Base-by-base conservation (phyloP, 2,888 invertebrate genomes). In the Dryobota labecula region DNA sequence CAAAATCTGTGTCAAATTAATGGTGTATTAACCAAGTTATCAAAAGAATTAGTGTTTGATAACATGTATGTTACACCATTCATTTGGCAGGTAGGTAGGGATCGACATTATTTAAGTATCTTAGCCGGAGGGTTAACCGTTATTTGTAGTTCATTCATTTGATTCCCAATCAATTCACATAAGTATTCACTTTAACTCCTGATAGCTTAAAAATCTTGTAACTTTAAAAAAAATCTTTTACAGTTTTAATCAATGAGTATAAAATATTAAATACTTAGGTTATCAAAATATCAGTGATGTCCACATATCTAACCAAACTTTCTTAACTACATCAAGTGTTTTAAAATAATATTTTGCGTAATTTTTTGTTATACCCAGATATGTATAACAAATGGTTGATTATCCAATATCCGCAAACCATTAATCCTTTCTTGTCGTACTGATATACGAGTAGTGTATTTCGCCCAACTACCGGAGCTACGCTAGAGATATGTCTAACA, bases 401-500 rank as follows among this genome's bases (percentile, higher is more conserved):
- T 53, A 58, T 27, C 24, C 33, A 49, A 49, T 61, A 65, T 54
- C 27, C 38, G 70, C 13, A 58, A 65, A 58, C 33, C 24, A 73
- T 84, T 65, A 62, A 80, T 80, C 56, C 70, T 45, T 66, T n/a
- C 51, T 24, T 47, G 51, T 74, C 33, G 13, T 70, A 57, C 69
- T 70, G 73, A 81, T 83, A 77, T 70, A 83, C 65, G 71, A 77
- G 72, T 58, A 51, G 61, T 62, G 56, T 78, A 80, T 84, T 77
- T 70, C 63, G 53, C 54, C 69, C 53, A 73, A 80, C 66, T 80
- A 69, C 67, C 20, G 65, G 64, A 70, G 67, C 73, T 79, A 76
- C 58, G 72, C 81, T 80, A 67, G 71, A 76, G 84, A 84, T 82
- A 80, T 70, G 79, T 79, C 81, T 73, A 86, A 83, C 80, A 81